Evolutionary conservation across 2,888 invertebrate genomes (phyloP), one percentile per base, ranked within the genome.

Genomic region (Sarcophaga subvicina): DNA sequence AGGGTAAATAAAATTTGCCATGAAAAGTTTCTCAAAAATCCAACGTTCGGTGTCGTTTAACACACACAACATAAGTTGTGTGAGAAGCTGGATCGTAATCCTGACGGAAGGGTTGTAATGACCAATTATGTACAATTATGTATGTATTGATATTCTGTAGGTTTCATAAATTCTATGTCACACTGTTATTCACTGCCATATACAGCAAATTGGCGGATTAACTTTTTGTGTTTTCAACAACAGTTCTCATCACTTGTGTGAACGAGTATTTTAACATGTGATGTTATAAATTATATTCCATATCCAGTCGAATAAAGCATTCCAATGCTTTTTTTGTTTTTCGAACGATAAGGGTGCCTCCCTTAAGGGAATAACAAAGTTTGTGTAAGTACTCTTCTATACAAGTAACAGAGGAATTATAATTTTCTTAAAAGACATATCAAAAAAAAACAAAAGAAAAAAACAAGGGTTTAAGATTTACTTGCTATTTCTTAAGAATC

Each of bases 201-300:
- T 45, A 67, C 20, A 45, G 67, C 37, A 63, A 70, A 70, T 71
- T 70, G 17, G 54, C 17, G 54, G 54, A 54, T 54, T 54, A 54
- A 17, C 54, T 54, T 12, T 5, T 54, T 14, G 17, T 54, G 37
- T 17, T 54, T 49, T 54, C 5, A 54, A 12, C 17, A 54, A 54
- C 54, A 80, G 71, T 71, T 77, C 76, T 75, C 62, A 66, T 54
- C 75, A 59, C 75, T 70, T 72, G 27, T 80, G 0, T 14, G 5
- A 54, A 54, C 14, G 54, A 54, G 80, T 64, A 47, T 17, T 25
- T 79, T 62, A 75, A 79, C 27, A 47, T 64, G 63, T 64, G 59
- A 75, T 70, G 64, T 47, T 70, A 80, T 84, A 80, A 80, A 76
- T 76, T 75, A 84, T 75, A 14, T 49, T 4, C 49, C 14, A 49